A percentile compares a stretch with the other conserved stretches of the same genome.
phyloP scores from a whole-genome alignment of 2,888 invertebrate species.

The Nasonia oneida region DNA sequence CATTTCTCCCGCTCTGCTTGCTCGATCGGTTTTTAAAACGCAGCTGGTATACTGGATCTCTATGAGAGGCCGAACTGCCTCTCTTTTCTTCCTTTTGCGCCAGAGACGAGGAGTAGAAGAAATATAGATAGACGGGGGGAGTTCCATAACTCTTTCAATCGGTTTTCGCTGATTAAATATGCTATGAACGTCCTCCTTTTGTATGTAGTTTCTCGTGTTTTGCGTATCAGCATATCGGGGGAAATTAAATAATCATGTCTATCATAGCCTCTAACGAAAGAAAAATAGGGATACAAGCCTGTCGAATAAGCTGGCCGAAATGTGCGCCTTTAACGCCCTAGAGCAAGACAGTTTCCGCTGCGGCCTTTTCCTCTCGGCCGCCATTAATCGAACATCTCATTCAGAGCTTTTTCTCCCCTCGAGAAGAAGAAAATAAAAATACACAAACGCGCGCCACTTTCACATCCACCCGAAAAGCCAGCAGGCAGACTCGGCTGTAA shows the following conservation, averaged over 20 bases:
- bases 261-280: background rate
- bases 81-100: constrained; percentile 33
- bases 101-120: background rate
- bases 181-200: constrained; percentile 45
- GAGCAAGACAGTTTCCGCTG: background rate
- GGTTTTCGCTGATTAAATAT: constrained; percentile 58
- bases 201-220: background rate
- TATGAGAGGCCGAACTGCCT: constrained; percentile 22
- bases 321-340: constrained; percentile 13
- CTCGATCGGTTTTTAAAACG: constrained; percentile 45
- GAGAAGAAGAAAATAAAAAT: background rate
- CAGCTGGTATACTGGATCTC: background rate
- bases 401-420: background rate
- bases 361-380: background rate
- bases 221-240: too few species aligned
- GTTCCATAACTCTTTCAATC: constrained; percentile 60
- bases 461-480: background rate
- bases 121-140: constrained; percentile 3
- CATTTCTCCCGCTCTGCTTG: background rate
- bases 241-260: too few species aligned
- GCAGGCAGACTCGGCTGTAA: constrained; percentile 22
- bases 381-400: constrained; percentile 29
- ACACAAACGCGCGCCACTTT: background rate
- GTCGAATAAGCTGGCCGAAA: too few species aligned
- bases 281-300: too few species aligned